A percentile compares a stretch with the other conserved stretches of the same genome.
Conservation (phyloP, 2,113 vertebrate genomes). For the Azemiops feae region DNA sequence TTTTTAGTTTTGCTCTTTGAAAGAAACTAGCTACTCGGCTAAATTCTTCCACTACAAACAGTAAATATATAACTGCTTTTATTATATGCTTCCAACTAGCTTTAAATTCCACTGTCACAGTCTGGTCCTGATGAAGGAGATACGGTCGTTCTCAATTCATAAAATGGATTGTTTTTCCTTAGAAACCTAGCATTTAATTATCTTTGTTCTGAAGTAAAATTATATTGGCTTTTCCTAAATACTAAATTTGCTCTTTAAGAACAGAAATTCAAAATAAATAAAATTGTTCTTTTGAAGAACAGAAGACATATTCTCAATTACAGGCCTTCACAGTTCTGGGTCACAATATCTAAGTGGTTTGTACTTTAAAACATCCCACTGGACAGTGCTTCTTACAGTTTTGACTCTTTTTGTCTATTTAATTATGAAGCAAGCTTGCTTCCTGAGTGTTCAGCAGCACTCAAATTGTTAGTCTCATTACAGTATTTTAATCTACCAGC, state of each 20-base stretch:
- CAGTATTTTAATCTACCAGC: slow-evolving; percentile 59
- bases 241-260: slow-evolving; percentile 48
- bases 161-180: slow-evolving; percentile 37
- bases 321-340: slow-evolving; percentile 44
- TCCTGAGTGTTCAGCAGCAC: slow-evolving; percentile 42
- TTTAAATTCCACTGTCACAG: slow-evolving; percentile 31
- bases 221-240: slow-evolving; percentile 39
- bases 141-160: neutral
- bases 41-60: slow-evolving; percentile 42
- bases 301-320: slow-evolving; percentile 57
- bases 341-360: slow-evolving; percentile 48
- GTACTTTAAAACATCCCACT: slow-evolving; percentile 53
- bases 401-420: slow-evolving; percentile 45
- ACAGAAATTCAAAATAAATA: slow-evolving; percentile 48
- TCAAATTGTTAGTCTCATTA: slow-evolving; percentile 33
- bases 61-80: neutral
- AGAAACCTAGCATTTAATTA: neutral
- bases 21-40: slow-evolving; percentile 50
- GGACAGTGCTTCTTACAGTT: slow-evolving; percentile 45
- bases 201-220: slow-evolving; percentile 24
- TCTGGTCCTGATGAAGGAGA: slow-evolving; percentile 42
- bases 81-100: slow-evolving; percentile 6
- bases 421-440: slow-evolving; percentile 32
- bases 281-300: slow-evolving; percentile 57
- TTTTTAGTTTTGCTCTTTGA: neutral